These are phyloP conservation scores for Halictus rubicundus DNA, from an alignment of 1,140 invertebrate genomes.

Conservation along the genomic window DNA sequence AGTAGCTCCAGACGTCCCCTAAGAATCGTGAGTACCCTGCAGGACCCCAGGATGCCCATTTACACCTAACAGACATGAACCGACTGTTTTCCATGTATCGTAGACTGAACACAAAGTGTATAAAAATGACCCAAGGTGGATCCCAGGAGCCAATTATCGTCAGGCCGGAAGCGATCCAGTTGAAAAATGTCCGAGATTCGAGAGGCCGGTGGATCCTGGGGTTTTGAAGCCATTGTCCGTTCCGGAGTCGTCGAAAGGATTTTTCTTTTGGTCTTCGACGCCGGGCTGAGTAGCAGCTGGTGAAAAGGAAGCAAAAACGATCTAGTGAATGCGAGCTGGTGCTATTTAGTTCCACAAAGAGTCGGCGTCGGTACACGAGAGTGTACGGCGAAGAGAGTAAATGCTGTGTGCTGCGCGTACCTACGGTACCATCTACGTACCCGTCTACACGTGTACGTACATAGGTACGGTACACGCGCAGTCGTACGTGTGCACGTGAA, in stretches of 20 bases:
- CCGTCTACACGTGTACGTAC: background rate
- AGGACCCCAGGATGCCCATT: no score
- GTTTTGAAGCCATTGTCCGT: background rate
- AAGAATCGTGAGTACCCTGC: no score
- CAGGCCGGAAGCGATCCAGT: background rate
- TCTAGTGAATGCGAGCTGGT: slow-evolving; percentile 48
- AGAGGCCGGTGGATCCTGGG: background rate
- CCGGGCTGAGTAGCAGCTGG: slow-evolving; percentile 55
- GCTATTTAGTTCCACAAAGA: slow-evolving; percentile 33
- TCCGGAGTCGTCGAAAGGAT: slow-evolving; percentile 50
- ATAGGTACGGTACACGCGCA: slow-evolving; percentile 35
- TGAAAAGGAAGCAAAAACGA: slow-evolving; percentile 67
- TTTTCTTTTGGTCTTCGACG: slow-evolving; percentile 41
- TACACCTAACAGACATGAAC: no score
- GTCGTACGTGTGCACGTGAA: background rate
- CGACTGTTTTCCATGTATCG: no score
- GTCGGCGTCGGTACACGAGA: slow-evolving; percentile 1
- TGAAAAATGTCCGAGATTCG: slow-evolving; percentile 45
- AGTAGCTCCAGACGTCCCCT: no score
- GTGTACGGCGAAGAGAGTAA: slow-evolving; percentile 24
- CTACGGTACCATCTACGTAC: background rate
- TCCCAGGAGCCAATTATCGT: background rate
- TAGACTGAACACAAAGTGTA: no score
- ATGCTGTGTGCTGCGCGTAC: slow-evolving; percentile 23
- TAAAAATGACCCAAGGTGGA: background rate